These are phyloP conservation scores for Neodiprion fabricii DNA, from an alignment of 1,140 invertebrate genomes.

Conservation along the genomic window DNA sequence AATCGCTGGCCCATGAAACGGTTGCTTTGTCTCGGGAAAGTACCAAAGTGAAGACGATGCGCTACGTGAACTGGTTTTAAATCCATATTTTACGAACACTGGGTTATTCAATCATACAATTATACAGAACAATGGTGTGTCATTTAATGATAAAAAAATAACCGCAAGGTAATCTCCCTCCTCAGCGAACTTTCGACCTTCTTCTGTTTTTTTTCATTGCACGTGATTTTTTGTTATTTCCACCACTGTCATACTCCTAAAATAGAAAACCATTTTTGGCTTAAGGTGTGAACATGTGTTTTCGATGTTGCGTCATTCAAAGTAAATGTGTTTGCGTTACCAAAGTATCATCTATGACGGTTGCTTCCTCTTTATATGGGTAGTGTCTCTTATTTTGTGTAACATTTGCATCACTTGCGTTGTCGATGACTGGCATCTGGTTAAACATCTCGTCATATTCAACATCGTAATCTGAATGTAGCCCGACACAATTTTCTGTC, in stretches of 20 bases:
- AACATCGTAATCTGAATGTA: constrained; percentile 23
- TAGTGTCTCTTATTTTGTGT: not conserved
- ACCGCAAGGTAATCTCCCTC: too few species aligned
- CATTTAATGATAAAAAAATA: too few species aligned
- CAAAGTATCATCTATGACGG: not conserved
- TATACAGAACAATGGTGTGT: too few species aligned
- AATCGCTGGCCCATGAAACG: too few species aligned
- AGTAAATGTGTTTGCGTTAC: not conserved
- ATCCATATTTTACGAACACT: too few species aligned
- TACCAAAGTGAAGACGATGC: too few species aligned
- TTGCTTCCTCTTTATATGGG: not conserved
- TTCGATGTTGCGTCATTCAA: not conserved
- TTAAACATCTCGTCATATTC: constrained; percentile 36
- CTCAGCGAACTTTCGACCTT: not conserved
- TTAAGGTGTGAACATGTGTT: too few species aligned
- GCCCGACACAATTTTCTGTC: constrained; percentile 20
- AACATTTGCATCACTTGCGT: not conserved
- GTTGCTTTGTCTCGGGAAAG: too few species aligned
- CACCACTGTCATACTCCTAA: not conserved
- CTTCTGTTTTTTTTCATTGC: not conserved
- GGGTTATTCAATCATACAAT: too few species aligned
- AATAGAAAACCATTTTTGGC: not conserved
- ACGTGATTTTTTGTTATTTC: not conserved
- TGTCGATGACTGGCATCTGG: constrained; percentile 11
- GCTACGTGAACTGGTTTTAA: too few species aligned